phyloP scores from a whole-genome alignment of 2,113 vertebrate species.

The Ailurus styani region DNA sequence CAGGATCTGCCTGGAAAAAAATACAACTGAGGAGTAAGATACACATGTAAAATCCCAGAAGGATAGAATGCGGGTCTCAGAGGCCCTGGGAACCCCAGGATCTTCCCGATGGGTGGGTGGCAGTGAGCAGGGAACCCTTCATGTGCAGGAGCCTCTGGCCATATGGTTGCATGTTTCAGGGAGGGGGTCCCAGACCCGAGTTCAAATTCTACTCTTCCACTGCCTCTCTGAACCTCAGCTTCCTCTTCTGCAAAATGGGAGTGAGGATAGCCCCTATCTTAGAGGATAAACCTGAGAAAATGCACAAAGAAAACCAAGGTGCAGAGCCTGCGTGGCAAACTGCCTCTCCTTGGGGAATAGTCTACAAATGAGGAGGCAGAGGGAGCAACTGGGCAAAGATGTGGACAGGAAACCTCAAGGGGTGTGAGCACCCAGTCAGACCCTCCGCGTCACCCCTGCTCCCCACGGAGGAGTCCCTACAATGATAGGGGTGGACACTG shows the following conservation, averaged over 20 bases:
- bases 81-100: not conserved
- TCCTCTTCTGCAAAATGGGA: not conserved
- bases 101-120: not conserved
- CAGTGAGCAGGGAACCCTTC: not conserved
- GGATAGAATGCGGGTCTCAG: not conserved
- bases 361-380: not conserved
- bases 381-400: not conserved
- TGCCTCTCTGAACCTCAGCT: not conserved
- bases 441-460: too few relatives aligned
- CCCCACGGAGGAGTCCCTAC: not conserved
- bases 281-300: not conserved
- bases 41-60: not conserved
- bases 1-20: not conserved
- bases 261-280: not conserved
- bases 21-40: not conserved
- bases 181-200: not conserved
- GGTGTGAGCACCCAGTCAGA: not conserved
- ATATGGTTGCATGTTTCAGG: not conserved
- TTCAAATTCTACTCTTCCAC: not conserved
- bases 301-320: not conserved
- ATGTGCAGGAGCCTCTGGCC: not conserved
- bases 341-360: accelerated
- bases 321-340: too few relatives aligned
- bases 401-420: not conserved
- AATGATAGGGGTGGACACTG: not conserved